Conservation (phyloP, 2,797 vertebrate genomes). For the Antennarius maculatus region DNA sequence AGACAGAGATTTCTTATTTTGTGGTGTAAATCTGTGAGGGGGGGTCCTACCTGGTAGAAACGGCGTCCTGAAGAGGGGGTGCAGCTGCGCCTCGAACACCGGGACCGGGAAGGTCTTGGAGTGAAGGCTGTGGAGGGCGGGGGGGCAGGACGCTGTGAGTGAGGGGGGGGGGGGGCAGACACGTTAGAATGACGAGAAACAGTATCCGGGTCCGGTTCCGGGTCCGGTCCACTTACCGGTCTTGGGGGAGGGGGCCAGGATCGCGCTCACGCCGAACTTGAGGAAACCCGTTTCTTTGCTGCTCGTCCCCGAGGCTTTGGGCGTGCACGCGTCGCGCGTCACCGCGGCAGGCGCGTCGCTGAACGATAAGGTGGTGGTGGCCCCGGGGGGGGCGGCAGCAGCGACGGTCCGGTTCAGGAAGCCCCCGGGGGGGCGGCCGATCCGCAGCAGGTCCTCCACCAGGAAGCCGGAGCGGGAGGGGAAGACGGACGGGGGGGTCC, state of each 20-base stretch:
- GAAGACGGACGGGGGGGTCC: slow-evolving; percentile 87
- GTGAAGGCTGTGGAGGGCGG: slow-evolving; percentile 81
- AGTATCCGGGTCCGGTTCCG: too few species aligned
- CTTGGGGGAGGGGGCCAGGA: slow-evolving; percentile 91
- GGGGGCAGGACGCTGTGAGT: slow-evolving; percentile 80
- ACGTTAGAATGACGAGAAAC: slow-evolving; percentile 1
- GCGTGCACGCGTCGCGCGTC: slow-evolving; percentile 81
- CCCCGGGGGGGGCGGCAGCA: slow-evolving; percentile 77
- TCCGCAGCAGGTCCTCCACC: slow-evolving; percentile 94
- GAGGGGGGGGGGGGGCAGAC: slow-evolving; percentile 37
- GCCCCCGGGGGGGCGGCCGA: slow-evolving; percentile 84
- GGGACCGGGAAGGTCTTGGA: slow-evolving; percentile 92
- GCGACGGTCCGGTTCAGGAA: slow-evolving; percentile 83
- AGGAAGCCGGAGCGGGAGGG: slow-evolving; percentile 90
- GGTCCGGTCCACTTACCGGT: slow-evolving; percentile 81
- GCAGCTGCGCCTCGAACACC: slow-evolving; percentile 93
- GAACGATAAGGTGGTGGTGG: slow-evolving; percentile 77
- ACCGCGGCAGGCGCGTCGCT: slow-evolving; percentile 57
- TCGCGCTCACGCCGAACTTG: slow-evolving; percentile 97
- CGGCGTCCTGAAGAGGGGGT: slow-evolving; percentile 93
- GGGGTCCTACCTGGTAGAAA: slow-evolving; percentile 90
- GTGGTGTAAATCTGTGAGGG: slow-evolving; percentile 46
- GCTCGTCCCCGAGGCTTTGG: slow-evolving; percentile 78
- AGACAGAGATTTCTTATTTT: slow-evolving; percentile 89
- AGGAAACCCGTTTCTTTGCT: slow-evolving; percentile 87